A percentile compares a stretch with the other conserved stretches of the same genome.
phyloP scores from a whole-genome alignment of 1,140 invertebrate genomes.

The Hypothenemus hampei region DNA sequence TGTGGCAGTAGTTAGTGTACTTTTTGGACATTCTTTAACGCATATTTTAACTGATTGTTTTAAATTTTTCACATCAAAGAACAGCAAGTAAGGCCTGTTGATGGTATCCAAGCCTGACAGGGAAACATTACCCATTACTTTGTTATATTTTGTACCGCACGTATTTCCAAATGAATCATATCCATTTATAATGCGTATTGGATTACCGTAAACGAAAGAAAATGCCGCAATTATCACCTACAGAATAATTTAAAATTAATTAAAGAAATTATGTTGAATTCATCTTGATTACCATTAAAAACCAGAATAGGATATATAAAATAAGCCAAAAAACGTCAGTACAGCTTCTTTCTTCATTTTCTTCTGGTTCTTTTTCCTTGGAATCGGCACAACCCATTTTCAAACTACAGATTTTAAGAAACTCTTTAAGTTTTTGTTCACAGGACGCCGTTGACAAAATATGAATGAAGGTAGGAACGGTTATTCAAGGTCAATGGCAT shows the following conservation, averaged over 20 bases:
- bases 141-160: constrained; percentile 78
- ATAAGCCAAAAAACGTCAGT: constrained; percentile 84
- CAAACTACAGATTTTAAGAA: too few species aligned
- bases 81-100: constrained; percentile 78
- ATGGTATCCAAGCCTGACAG: constrained; percentile 76
- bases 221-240: constrained; percentile 82
- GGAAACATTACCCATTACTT: constrained; percentile 65
- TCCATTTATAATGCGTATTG: constrained; percentile 80
- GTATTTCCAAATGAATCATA: constrained; percentile 96
- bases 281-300: constrained; percentile 70
- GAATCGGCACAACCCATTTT: constrained; percentile 41
- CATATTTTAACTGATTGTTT: constrained; percentile 79
- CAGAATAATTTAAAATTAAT: constrained; percentile 23
- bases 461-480: too few species aligned
- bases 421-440: too few species aligned
- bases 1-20: constrained; percentile 54
- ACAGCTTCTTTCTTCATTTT: constrained; percentile 56
- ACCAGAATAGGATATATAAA: constrained; percentile 80
- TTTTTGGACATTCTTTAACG: constrained; percentile 79
- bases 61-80: constrained; percentile 73
- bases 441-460: too few species aligned
- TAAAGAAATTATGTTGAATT: constrained; percentile 23
- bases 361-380: constrained; percentile 35
- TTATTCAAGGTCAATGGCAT: too few species aligned
- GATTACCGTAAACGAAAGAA: constrained; percentile 85